These are phyloP conservation scores for Babylonia areolata DNA, from an alignment of 1,140 invertebrate species.

Conservation along the genomic window DNA sequence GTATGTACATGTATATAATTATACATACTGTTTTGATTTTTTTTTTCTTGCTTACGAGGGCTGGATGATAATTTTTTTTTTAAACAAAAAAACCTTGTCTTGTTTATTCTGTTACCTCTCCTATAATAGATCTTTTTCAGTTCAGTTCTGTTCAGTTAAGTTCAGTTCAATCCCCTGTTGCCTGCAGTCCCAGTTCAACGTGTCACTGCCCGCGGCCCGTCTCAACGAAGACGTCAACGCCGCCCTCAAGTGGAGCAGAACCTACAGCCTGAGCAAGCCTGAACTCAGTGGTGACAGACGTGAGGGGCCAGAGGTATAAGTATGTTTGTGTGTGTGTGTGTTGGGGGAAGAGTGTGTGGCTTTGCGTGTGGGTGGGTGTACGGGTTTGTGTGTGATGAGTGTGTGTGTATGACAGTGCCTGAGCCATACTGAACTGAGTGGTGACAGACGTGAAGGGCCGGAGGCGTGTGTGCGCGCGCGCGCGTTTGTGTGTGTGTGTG, in stretches of 20 bases:
- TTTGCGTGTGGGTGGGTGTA: not conserved
- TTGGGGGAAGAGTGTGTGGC: not conserved
- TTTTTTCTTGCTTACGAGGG: too few relatives aligned
- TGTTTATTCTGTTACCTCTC: too few relatives aligned
- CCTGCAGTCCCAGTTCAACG: not conserved
- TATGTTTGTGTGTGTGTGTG: not conserved
- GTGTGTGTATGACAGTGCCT: not conserved
- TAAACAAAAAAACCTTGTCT: too few relatives aligned
- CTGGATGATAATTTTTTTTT: too few relatives aligned
- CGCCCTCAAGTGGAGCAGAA: conserved; percentile 19
- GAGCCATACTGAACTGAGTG: not conserved
- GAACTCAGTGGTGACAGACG: not conserved
- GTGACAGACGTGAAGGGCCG: not conserved
- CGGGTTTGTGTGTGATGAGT: not conserved
- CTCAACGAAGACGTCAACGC: conserved; percentile 19
- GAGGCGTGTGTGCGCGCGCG: not conserved
- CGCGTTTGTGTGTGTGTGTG: not conserved
- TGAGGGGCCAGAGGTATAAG: not conserved
- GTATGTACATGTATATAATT: too few relatives aligned
- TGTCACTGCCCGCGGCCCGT: not conserved
- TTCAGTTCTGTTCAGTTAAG: too few relatives aligned
- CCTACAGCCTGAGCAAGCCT: not conserved
- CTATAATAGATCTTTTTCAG: too few relatives aligned
- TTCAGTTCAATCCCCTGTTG: too few relatives aligned
- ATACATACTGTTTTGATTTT: too few relatives aligned